Conservation (phyloP, 2,888 invertebrate species). For the Nephrotoma guestfalica region DNA sequence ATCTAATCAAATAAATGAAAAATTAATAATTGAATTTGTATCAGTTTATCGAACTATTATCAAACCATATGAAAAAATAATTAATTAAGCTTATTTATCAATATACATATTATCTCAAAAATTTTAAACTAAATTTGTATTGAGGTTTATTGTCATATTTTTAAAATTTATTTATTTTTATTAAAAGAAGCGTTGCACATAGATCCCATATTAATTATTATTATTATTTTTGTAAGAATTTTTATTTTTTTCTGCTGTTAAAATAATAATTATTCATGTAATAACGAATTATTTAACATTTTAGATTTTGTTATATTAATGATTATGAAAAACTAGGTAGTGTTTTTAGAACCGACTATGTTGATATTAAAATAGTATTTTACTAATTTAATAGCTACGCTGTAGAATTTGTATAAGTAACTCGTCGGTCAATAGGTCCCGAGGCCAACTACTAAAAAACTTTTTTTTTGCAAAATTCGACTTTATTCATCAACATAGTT, state of each 20-base stretch:
- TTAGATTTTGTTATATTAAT: too few relatives aligned
- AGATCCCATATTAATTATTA: neutral
- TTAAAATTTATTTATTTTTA: neutral
- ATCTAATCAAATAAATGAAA: slow-evolving; percentile 22
- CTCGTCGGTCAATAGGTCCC: too few relatives aligned
- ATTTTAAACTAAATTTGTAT: neutral
- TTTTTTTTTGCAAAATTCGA: too few relatives aligned
- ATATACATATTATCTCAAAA: neutral
- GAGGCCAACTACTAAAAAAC: too few relatives aligned
- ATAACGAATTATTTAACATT: too few relatives aligned
- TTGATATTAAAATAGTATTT: too few relatives aligned
- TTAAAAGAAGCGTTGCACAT: neutral
- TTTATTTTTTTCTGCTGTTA: neutral
- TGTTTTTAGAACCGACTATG: too few relatives aligned
- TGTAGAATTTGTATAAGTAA: too few relatives aligned
- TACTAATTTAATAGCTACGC: too few relatives aligned
- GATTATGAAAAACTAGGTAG: too few relatives aligned
- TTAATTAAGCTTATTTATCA: neutral
- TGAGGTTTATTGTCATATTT: neutral
- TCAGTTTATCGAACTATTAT: neutral
- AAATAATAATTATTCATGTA: too few relatives aligned
- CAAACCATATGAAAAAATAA: neutral
- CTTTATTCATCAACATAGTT: too few relatives aligned
- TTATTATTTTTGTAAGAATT: neutral
- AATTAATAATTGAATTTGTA: neutral